Base-by-base conservation (phyloP, 2,888 invertebrate genomes). In the Hydrotaea diabolus region DNA sequence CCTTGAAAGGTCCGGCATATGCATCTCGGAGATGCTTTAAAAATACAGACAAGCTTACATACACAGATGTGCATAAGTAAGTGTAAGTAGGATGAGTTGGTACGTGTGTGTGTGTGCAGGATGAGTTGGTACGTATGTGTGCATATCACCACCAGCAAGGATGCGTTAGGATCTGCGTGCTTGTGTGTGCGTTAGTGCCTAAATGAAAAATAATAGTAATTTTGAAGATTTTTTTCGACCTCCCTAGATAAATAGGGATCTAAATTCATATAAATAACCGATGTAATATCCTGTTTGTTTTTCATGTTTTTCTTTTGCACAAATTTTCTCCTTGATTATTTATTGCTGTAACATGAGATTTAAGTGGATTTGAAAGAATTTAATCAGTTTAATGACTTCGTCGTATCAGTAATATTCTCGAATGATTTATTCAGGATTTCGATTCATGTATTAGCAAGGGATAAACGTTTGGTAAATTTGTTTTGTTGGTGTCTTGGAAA, bases 261-360 rank as follows among this genome's bases (percentile, higher is more conserved):
- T 78, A 17, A 64, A 76, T 76, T 72, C 72, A 73, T 53, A 77
- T 77, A 83, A 83, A 77, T 77, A 77, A 83, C 66, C 69, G 74
- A 83, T 80, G 57, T 69, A 83, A 83, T 83, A 80, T 83, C 80
- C 80, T 59, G 83, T 59, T 83, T 55, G 11, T 19, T 55, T 55
- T 55, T 55, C 19, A 55, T 3, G 55, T 55, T 19, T 39, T 39
- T 13, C 13, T 8, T 39, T 39, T 4, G 15, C 17, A 17, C 15
- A 17, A 1, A 21, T 55, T 19, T 39, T 39, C 9, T 39, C 1
- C 7, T 53, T 8, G 5, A n/a, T 55, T 7, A 55, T 55, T 55
- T 55, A 55, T 55, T 55, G 21, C 21, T 55, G 64, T 64, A 64
- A 71, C 46, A 76, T n/a, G 36, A 76, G 64, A 66, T 55, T 79